These are phyloP conservation scores for Agrochola litura DNA, from an alignment of 2,888 invertebrate genomes.

Conservation along the genomic window DNA sequence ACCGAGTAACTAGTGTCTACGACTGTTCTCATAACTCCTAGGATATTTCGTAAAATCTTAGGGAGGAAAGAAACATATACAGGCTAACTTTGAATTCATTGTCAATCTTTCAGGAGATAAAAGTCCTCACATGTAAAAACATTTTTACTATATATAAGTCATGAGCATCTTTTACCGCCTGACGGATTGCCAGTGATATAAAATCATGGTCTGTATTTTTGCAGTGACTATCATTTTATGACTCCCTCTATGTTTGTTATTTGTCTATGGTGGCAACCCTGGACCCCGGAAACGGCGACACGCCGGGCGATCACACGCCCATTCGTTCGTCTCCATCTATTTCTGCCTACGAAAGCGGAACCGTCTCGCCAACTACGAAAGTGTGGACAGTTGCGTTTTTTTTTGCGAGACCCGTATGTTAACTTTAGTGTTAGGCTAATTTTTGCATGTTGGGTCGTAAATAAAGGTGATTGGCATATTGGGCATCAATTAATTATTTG, in stretches of 20 bases:
- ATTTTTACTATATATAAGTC: too few relatives aligned
- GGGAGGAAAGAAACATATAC: neutral
- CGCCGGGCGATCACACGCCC: slow-evolving; percentile 78
- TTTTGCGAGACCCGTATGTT: slow-evolving; percentile 47
- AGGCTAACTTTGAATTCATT: neutral
- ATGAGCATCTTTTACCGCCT: neutral
- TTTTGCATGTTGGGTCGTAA: neutral
- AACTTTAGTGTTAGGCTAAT: neutral
- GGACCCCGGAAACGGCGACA: slow-evolving; percentile 85
- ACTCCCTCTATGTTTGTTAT: neutral
- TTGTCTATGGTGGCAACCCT: slow-evolving; percentile 66
- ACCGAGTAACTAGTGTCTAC: neutral
- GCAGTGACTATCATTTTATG: neutral
- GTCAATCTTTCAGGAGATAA: neutral
- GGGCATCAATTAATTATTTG: too few relatives aligned
- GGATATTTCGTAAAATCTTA: neutral
- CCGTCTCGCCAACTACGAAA: slow-evolving; percentile 73
- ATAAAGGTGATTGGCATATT: neutral
- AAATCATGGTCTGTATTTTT: neutral
- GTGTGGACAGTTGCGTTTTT: slow-evolving; percentile 59
- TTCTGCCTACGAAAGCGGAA: slow-evolving; percentile 88
- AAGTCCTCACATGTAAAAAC: too few relatives aligned
- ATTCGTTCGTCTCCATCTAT: slow-evolving; percentile 80
- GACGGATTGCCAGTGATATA: neutral
- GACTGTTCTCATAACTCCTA: neutral